A percentile compares a stretch with the other conserved stretches of the same genome.
Conservation (phyloP, 2,113 vertebrate species). For the Globicephala melas region DNA sequence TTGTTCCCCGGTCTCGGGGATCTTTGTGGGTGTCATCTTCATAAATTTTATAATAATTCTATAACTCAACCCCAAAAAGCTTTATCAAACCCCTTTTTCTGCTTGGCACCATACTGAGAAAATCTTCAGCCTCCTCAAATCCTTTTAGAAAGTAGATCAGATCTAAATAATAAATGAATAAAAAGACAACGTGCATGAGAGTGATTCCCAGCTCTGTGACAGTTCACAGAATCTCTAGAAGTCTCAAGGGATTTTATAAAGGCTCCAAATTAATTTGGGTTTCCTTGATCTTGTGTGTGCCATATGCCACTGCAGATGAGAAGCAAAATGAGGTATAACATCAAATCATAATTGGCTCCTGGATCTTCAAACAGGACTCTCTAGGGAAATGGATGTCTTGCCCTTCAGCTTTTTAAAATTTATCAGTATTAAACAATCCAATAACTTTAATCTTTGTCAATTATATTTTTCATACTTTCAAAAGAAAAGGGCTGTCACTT, state of each 20-base stretch:
- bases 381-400: neutral
- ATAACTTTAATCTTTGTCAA: neutral
- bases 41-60: neutral
- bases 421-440: slow-evolving; percentile 5
- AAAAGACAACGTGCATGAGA: neutral
- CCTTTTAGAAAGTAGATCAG: slow-evolving; percentile 41
- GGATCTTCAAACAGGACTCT: neutral
- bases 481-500: neutral
- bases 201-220: neutral
- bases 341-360: neutral
- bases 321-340: neutral
- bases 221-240: slow-evolving; percentile 3
- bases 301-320: neutral
- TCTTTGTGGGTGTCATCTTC: neutral
- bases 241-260: neutral
- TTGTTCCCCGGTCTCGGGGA: neutral
- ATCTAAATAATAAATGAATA: slow-evolving; percentile 50
- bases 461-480: neutral
- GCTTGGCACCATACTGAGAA: slow-evolving; percentile 25
- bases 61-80: neutral
- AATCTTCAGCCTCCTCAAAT: slow-evolving; percentile 14
- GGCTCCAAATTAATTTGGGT: slow-evolving; percentile 2
- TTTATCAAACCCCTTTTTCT: slow-evolving; percentile 9
- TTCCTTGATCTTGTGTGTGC: neutral
- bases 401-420: neutral